Percentiles rank a stretch among this genome's conserved stretches.
phyloP scores from a whole-genome alignment of 53 echinoderm and acorn worm genomes.

The Astropecten irregularis region DNA sequence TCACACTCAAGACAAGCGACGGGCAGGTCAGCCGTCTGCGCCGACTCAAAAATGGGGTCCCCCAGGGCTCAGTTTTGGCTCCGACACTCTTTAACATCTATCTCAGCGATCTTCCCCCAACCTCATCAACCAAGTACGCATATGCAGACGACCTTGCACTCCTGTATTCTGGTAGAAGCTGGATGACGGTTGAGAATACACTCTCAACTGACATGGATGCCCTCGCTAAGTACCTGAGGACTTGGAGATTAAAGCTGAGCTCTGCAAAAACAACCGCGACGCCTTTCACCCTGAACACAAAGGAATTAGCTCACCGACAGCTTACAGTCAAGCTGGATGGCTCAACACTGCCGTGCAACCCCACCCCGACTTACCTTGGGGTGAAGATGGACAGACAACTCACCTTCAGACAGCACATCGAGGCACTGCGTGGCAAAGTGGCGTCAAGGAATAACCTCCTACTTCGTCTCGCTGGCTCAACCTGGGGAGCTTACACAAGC shows the following conservation, averaged over 20 bases:
- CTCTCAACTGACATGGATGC: constrained; percentile 34
- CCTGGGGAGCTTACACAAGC: constrained; percentile 2
- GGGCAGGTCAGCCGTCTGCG: constrained; percentile 42
- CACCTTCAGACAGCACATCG: constrained; percentile 4
- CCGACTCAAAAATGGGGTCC: constrained; percentile 51
- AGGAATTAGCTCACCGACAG: constrained; percentile 14
- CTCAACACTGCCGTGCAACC: neutral
- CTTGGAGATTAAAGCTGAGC: constrained; percentile 49
- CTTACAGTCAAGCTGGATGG: neutral
- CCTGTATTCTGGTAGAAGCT: neutral
- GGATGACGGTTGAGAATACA: constrained; percentile 14
- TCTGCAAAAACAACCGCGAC: neutral
- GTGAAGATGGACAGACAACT: constrained; percentile 8
- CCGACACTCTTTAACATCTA: constrained; percentile 42
- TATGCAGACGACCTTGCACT: constrained; percentile 58
- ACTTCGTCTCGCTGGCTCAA: neutral
- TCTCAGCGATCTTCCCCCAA: constrained; percentile 34
- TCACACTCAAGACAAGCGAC: constrained; percentile 48
- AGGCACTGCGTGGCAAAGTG: constrained; percentile 3
- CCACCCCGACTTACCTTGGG: neutral
- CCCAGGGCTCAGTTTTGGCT: constrained; percentile 42
- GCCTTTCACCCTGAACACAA: neutral
- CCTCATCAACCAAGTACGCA: constrained; percentile 29
- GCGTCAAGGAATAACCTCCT: constrained; percentile 28
- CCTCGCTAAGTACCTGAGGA: constrained; percentile 34